Base-by-base conservation (phyloP, 2,888 invertebrate genomes). In the Cerastis leucographa region DNA sequence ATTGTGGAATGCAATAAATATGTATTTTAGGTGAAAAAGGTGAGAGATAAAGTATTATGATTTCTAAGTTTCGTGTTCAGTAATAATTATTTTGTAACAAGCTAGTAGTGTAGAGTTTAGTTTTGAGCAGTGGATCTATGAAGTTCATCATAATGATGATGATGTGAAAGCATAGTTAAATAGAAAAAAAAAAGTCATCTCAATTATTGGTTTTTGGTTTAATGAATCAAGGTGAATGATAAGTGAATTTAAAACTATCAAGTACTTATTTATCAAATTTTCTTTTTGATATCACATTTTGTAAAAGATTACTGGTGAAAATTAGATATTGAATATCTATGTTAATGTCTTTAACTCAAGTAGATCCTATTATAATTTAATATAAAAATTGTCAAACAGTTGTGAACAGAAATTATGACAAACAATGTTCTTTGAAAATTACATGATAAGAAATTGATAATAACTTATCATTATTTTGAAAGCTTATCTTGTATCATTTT, bases 401-500 rank as follows among this genome's bases (percentile, higher is more conserved):
- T 80, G 12, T 35, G n/a, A 17, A 8, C 17, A 62, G 1, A 62
- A 44, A 49, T 29, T 3, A 44, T 12, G 7, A n/a, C n/a, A 73
- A 56, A 29, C n/a, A 64, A 49, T 74, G 22, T 22, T 64, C 35
- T 54, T 75, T 17, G 17, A 65, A 65, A 78, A 74, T 80, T 14
- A 51, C 17, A 62, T 80, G 76, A 62, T 72, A 72, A 1, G 14
- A 25, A 46, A 40, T 49, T 29, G 29, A 69, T 56, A 12, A 80
- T 49, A 49, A 6, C 42, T 9, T 51, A 59, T 44, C 65, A 59
- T 42, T 54, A 65, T 59, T 77, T 81, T 59, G 14, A 81, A 59
- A 81, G 44, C 59, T 14, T 80, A 78, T 22, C 64, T 49, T 71
- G 42, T 35, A 51, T 44, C 35, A 66, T 59, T 51, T 64, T 56